Percentiles rank a stretch among this genome's conserved stretches.
Conservation (phyloP, 2,888 invertebrate species). For the Phyllotreta striolata region DNA sequence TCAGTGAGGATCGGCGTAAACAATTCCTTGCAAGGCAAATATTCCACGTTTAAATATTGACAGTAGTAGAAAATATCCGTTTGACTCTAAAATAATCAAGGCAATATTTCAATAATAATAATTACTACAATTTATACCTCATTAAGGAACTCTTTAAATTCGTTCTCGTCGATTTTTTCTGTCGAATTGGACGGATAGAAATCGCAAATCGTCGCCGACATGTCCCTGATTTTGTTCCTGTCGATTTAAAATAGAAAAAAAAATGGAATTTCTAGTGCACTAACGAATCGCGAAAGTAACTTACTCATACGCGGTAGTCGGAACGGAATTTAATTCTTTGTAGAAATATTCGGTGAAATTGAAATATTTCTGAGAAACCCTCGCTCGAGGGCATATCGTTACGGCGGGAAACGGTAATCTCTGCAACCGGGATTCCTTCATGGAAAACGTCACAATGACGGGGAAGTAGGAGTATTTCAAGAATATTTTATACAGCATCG, state of each 20-base stretch:
- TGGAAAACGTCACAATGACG: slow-evolving; percentile 77
- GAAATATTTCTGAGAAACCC: slow-evolving; percentile 66
- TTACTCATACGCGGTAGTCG: slow-evolving; percentile 36
- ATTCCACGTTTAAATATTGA: slow-evolving; percentile 43
- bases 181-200: slow-evolving; percentile 25
- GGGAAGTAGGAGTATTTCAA: slow-evolving; percentile 76
- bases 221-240: slow-evolving; percentile 30
- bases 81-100: slow-evolving; percentile 30
- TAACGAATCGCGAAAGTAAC: slow-evolving; percentile 20
- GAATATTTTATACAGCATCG: slow-evolving; percentile 70
- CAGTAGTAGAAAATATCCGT: slow-evolving; percentile 37
- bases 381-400: slow-evolving; percentile 71
- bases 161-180: slow-evolving; percentile 36
- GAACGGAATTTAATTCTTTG: slow-evolving; percentile 30
- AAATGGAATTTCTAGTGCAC: background rate
- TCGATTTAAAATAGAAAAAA: slow-evolving; percentile 2
- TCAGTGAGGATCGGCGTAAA: slow-evolving; percentile 67
- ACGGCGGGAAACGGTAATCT: slow-evolving; percentile 63
- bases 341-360: slow-evolving; percentile 64
- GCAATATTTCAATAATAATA: too few relatives aligned
- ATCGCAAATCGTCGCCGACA: slow-evolving; percentile 36
- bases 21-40: slow-evolving; percentile 39
- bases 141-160: slow-evolving; percentile 42
- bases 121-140: slow-evolving; percentile 32
- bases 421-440: slow-evolving; percentile 73